Base-by-base conservation (phyloP, 2,888 invertebrate species). In the Biston stratarius region DNA sequence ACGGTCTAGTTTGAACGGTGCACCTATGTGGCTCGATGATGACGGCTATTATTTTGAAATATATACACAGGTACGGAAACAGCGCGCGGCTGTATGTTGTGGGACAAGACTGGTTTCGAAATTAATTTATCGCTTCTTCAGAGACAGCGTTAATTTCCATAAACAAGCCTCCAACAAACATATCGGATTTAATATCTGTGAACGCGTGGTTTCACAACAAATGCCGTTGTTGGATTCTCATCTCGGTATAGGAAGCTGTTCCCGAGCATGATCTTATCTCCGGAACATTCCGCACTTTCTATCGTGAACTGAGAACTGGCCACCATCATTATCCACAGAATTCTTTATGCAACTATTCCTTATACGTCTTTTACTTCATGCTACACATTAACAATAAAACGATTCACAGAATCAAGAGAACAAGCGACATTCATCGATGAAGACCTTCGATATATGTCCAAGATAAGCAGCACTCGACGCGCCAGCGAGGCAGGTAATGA, bases 181-280 rank as follows among this genome's bases (percentile, higher is more conserved):
- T 64, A 52, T 64, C 58, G 38, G 24, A 14, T 64, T 45, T 49
- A 40, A 58, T 33, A 58, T 63, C 59, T 48, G 12, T n/a, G 57
- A 47, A 63, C 49, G 14, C 12, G 63, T 34, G 44, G 51, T 63
- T 63, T 42, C 63, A 58, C 57, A 57, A 63, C 38, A 36, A 57
- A 48, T 42, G 11, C 60, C 60, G 60, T 58, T 48, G 57, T 45
- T 45, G 24, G 9, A 38, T 14, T 53, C 9, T 38, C 38, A 53
- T 53, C 38, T 53, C 15, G 7, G 15, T 6, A 11, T 14, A 10
- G 10, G 15, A 3, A 38, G 52, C 11, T 5, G 6, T 38, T 53
- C 10, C 36, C 0, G 38, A 38, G 38, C 5, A 1, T 15, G 38
- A 10, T 10, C 38, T 38, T 53, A 15, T 38, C 38, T 24, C 24